These are phyloP conservation scores for Megalops cyprinoides DNA, from an alignment of 2,797 vertebrate genomes.

Conservation along the genomic window DNA sequence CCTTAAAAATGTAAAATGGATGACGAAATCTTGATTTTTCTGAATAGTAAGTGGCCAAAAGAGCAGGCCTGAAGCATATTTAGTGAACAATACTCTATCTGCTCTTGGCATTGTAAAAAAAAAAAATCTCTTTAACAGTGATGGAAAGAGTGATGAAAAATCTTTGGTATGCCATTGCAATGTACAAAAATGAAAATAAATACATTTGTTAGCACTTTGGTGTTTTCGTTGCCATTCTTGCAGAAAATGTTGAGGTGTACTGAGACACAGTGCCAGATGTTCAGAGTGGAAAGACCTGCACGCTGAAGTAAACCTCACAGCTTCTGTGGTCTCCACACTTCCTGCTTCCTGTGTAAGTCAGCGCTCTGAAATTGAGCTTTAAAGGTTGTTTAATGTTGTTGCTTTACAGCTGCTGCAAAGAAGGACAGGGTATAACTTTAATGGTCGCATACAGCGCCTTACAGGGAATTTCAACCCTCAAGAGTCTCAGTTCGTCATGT, in stretches of 20 bases:
- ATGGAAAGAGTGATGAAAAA: neutral
- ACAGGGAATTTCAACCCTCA: neutral
- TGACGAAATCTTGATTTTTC: neutral
- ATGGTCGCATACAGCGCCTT: neutral
- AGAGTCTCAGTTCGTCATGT: neutral
- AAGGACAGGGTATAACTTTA: neutral
- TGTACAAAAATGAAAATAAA: constrained; percentile 19
- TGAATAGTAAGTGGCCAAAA: neutral
- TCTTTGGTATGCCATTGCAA: neutral
- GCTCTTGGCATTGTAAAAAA: constrained; percentile 3
- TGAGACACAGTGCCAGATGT: constrained; percentile 8
- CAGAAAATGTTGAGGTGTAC: neutral
- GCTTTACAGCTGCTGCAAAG: neutral
- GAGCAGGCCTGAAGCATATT: neutral
- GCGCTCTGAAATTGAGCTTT: constrained; percentile 30
- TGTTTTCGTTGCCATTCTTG: neutral
- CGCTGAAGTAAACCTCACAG: constrained; percentile 31
- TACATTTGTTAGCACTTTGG: neutral
- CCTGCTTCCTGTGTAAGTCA: constrained; percentile 64
- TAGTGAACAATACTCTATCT: neutral
- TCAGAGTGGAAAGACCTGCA: constrained; percentile 15
- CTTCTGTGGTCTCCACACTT: constrained; percentile 56
- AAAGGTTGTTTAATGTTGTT: neutral
- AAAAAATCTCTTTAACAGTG: neutral
- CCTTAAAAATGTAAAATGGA: neutral